Conservation (phyloP, 1,140 invertebrate genomes). For the Drosophila fuyamai region DNA sequence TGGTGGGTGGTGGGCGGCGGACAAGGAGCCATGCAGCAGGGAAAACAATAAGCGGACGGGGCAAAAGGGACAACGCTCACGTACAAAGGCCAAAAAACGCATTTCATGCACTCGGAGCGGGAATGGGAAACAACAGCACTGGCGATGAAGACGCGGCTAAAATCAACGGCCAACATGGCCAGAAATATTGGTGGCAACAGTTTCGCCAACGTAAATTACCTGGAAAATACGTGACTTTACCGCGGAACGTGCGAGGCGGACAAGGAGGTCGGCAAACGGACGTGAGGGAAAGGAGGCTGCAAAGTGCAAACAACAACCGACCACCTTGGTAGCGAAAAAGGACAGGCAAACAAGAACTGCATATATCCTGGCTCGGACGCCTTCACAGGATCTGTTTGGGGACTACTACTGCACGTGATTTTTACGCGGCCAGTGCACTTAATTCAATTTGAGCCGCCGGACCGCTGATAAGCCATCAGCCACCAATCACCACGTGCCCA, state of each 20-base stretch:
- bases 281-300: conserved; percentile 49
- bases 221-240: conserved; percentile 81
- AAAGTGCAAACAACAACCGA: conserved; percentile 46
- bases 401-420: conserved; percentile 59
- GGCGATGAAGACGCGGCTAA: conserved; percentile 54
- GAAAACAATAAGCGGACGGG: conserved; percentile 27
- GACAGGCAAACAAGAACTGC: conserved; percentile 57
- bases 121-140: conserved; percentile 22
- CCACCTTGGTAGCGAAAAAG: conserved; percentile 23
- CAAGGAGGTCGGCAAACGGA: conserved; percentile 33
- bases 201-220: conserved; percentile 82
- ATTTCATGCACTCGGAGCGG: conserved; percentile 62
- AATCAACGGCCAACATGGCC: conserved; percentile 69
- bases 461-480: conserved; percentile 38
- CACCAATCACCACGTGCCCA: conserved; percentile 15
- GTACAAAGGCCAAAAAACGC: conserved; percentile 81
- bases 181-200: conserved; percentile 82
- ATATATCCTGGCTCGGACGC: conserved; percentile 31
- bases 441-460: conserved; percentile 50
- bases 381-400: conserved; percentile 12
- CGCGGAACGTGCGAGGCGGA: conserved; percentile 63
- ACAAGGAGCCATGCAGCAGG: not conserved
- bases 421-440: conserved; percentile 66
- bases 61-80: conserved; percentile 62
- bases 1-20: not conserved